A percentile compares a stretch with the other conserved stretches of the same genome.
phyloP scores from a whole-genome alignment of 2,113 vertebrate species.

The Lophius piscatorius region DNA sequence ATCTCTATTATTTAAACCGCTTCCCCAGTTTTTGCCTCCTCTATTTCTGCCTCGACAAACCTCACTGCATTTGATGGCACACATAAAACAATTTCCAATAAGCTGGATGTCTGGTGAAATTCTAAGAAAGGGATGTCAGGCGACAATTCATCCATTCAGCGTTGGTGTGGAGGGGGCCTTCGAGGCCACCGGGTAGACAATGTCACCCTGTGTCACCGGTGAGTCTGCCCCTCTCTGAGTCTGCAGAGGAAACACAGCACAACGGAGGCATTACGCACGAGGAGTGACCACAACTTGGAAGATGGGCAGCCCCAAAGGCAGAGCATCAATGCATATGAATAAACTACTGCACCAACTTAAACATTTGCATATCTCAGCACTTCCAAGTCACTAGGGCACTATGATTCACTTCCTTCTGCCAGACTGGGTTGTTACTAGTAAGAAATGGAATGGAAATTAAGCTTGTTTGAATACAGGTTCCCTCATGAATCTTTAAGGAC shows the following conservation, averaged over 20 bases:
- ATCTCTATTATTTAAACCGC: neutral
- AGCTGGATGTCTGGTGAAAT: neutral
- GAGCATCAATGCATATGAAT: constrained; percentile 64
- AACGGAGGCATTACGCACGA: constrained; percentile 53
- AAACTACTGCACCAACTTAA: constrained; percentile 63
- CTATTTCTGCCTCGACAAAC: neutral
- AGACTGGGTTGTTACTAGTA: constrained; percentile 42
- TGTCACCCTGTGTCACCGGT: constrained; percentile 44
- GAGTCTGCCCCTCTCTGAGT: constrained; percentile 5
- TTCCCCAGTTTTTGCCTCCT: neutral
- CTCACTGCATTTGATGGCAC: neutral
- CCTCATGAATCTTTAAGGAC: constrained; percentile 64
- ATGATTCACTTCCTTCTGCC: constrained; percentile 68
- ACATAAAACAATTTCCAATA: too few species aligned
- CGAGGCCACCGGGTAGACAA: constrained; percentile 21
- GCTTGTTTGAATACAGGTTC: constrained; percentile 53
- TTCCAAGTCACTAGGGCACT: constrained; percentile 62
- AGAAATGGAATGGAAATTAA: constrained; percentile 57
- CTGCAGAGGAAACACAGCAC: constrained; percentile 17
- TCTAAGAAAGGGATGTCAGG: constrained; percentile 4
- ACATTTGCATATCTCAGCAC: constrained; percentile 71
- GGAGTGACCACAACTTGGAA: constrained; percentile 48
- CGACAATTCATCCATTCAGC: constrained; percentile 27
- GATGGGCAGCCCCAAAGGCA: constrained; percentile 52
- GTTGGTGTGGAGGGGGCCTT: constrained; percentile 9